Evolutionary conservation across 2,888 invertebrate genomes (phyloP), one percentile per base, ranked within the genome.

Genomic region (Philopedon plagiatum): DNA sequence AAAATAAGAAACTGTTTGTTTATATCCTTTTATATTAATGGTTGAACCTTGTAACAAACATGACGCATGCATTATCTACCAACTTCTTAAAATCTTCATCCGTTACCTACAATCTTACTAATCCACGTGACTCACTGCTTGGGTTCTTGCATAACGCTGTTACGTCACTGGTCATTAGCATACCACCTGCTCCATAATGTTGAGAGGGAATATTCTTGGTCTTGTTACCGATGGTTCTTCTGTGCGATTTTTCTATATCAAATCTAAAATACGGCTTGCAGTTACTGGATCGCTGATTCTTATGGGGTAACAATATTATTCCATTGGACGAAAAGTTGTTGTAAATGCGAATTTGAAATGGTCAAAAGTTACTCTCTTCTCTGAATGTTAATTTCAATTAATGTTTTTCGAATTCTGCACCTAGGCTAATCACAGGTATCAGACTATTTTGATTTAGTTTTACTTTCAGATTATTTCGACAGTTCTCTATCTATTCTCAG

Each of bases 81-180:
- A 49, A 49, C 11, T 23, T 49, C 11, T 23, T n/a, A 23, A 49
- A 49, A 49, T 26, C 13, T 26, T 26, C 18, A 39, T 9, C 9
- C 1, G 41, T 44, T 18, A 39, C 15, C 26, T 9, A 1, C 41
- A 18, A 26, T 26, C n/a, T 49, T 7, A 13, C 4, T 49, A n/a
- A 46, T 46, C 26, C 26, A 2, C 23, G 5, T 46, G 46, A 46
- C 23, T 46, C 46, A 46, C 26, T 5, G 13, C 46, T 46, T 46
- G n/a, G 1, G n/a, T 5, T 26, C 46, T 46, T 46, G n/a, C 11
- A 23, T n/a, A 46, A 46, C 11, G 5, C 0, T 11, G 49, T 49
- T 49, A 49, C 49, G 13, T 49, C 49, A 49, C 49, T 49, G 23
- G 49, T n/a, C 23, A 26, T 49, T 26, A 21, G n/a, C 4, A 11